Base-by-base conservation (phyloP, 2,113 vertebrate genomes). In the Turdus rufiventris region DNA sequence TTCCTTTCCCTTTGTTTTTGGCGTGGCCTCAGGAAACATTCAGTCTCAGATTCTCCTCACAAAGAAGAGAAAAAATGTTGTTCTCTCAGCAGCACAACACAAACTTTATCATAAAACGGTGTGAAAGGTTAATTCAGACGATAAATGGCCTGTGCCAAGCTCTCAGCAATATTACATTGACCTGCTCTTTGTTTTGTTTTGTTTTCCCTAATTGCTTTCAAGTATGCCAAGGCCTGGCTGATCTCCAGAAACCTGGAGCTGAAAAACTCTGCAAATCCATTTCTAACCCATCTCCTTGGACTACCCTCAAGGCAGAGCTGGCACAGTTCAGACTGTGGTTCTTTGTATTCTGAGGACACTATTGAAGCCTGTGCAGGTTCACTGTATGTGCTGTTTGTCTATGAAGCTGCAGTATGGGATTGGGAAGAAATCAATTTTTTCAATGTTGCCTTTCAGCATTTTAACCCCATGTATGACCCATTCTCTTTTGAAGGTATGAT, bases 71-170 rank as follows among this genome's bases (percentile, higher is more conserved):
- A 93, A 75, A 91, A 88, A 65, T 60, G 7, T 66, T 76, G 54
- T 45, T 85, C 34, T 71, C 82, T 92, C 56, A 80, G 72, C 28
- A 77, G 36, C 8, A 24, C 50, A 96, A 62, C 38, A 87, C 45
- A 53, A 92, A 33, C 58, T 89, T 91, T 57, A 91, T 87, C 19
- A 89, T 92, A 94, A 88, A 78, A 50, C 6, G 3, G 48, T 91
- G 81, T 73, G 74, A 82, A 94, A 96, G 89, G 84, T 95, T 92
- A 94, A 94, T 92, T 91, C 81, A 82, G 77, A 66, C 12, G 0
- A 94, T 53, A 91, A 79, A 76, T 11, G 4, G 53, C 71, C 34
- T 28, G 26, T 88, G 53, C 50, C 91, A 88, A 76, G 51, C 77
- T 92, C 84, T 87, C 84, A 79, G 89, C 31, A 43, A 42, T 51